A percentile compares a stretch with the other conserved stretches of the same genome.
These are phyloP conservation scores for Caprella mutica DNA, from an alignment of 2,888 invertebrate genomes.

Conservation along the genomic window DNA sequence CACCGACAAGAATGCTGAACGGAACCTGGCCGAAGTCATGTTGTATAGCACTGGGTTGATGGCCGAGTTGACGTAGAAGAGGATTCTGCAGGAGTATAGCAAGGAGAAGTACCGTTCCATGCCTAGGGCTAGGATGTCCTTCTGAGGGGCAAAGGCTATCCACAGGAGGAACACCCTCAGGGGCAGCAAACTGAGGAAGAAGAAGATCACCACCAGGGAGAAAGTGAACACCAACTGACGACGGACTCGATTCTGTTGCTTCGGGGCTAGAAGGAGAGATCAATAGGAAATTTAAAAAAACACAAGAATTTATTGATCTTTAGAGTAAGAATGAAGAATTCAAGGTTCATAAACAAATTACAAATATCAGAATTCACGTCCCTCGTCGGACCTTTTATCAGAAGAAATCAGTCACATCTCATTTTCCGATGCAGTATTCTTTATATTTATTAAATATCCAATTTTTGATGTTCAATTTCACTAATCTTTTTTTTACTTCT, in stretches of 20 bases:
- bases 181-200: conserved; percentile 79
- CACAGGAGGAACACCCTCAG: conserved; percentile 77
- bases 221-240: conserved; percentile 75
- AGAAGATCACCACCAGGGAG: conserved; percentile 75
- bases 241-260: conserved; percentile 27
- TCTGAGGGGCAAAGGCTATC: conserved; percentile 65
- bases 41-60: conserved; percentile 85
- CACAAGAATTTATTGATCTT: too few species aligned
- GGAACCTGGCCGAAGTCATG: conserved; percentile 81
- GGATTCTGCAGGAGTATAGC: conserved; percentile 71
- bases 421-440: too few species aligned
- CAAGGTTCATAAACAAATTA: too few species aligned
- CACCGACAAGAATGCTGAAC: conserved; percentile 42
- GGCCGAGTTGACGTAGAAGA: conserved; percentile 81
- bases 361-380: too few species aligned
- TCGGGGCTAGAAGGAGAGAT: not conserved
- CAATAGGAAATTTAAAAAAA: too few species aligned
- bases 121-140: conserved; percentile 49
- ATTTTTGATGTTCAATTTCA: too few species aligned
- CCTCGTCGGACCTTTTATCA: too few species aligned
- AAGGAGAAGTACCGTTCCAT: conserved; percentile 70
- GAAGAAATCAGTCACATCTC: too few species aligned
- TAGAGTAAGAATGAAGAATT: too few species aligned
- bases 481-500: too few species aligned
- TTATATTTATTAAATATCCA: too few species aligned